These are phyloP conservation scores for Metopia argyrocephala DNA, from an alignment of 2,888 invertebrate genomes.

Conservation along the genomic window DNA sequence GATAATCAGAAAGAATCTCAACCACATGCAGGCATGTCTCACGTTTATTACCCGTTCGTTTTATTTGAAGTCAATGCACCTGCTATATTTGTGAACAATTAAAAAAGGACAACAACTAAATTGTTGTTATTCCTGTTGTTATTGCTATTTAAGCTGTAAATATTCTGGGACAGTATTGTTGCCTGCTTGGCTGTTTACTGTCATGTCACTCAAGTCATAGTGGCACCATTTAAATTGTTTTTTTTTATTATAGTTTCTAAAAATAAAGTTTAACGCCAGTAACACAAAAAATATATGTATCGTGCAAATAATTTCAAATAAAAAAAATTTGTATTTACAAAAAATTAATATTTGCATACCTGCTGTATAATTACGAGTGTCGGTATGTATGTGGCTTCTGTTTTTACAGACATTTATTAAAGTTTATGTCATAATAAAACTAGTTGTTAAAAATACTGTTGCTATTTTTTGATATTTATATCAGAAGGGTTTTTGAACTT, in stretches of 20 bases:
- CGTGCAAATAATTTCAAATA: conserved; percentile 8
- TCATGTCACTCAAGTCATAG: conserved; percentile 46
- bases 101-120: background rate
- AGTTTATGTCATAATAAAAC: conserved; percentile 19
- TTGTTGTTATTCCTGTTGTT: conserved; percentile 19
- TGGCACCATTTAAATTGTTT: conserved; percentile 47
- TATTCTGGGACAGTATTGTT: conserved; percentile 23
- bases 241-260: conserved; percentile 20
- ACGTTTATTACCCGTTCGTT: conserved; percentile 28
- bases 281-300: background rate
- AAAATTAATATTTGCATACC: no score
- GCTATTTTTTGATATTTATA: background rate
- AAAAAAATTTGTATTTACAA: background rate
- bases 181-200: conserved; percentile 40
- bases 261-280: background rate
- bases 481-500: conserved; percentile 4
- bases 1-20: background rate
- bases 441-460: background rate
- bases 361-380: background rate
- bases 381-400: background rate
- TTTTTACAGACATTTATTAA: background rate
- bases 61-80: conserved; percentile 57
- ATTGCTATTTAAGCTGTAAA: background rate
- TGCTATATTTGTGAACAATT: conserved; percentile 43
- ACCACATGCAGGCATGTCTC: background rate